Base-by-base conservation (phyloP, 2,113 vertebrate genomes). In the Mesembrinibis cayennensis region DNA sequence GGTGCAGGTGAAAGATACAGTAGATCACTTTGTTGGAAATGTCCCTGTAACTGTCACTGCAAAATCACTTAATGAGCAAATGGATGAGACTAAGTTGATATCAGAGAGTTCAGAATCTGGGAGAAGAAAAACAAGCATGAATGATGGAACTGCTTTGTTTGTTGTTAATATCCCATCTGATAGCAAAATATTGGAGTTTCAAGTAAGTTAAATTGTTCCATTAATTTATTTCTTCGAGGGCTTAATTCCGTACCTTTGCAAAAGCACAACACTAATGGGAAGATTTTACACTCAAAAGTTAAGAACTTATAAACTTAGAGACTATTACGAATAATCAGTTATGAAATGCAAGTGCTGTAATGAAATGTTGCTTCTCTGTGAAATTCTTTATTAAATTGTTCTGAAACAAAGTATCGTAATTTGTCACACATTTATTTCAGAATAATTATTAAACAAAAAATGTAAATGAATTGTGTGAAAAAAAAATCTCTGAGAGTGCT, bases 1-100 rank as follows among this genome's bases (percentile, higher is more conserved):
- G 99, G 99, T 99, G n/a, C 96, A 99, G 87, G 99, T 99, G 61
- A 99, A 98, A 49, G 99, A 99, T 82, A 98, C 98, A 9, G 44
- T 97, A 45, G 98, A 97, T 78, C 66, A 98, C 7, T 92, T 97
- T 10, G 96, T 98, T 53, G 96, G 90, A 52, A 95, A 91, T 10
- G 11, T 99, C 7, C 95, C 85, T 1, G 72, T 99, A 16, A 97
- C 29, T 30, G 16, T 99, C 89, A 96, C 67, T 3, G 98, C 95
- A 44, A 92, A 97, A 16, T 42, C 96, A 8, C 29, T 94, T 0
- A 55, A 15, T 59, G 88, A 59, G 34, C 90, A 97, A 32, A 63
- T 95, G 40, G 70, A 82, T 38, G 45, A n/a, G 2, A 29, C 65
- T 2, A 7, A 56, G 15, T 8, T 97, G 81, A 26, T 81, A 59